Evolutionary conservation across 2,113 vertebrate genomes (phyloP), one percentile per base, ranked within the genome.

Genomic region (Caranx ignobilis): DNA sequence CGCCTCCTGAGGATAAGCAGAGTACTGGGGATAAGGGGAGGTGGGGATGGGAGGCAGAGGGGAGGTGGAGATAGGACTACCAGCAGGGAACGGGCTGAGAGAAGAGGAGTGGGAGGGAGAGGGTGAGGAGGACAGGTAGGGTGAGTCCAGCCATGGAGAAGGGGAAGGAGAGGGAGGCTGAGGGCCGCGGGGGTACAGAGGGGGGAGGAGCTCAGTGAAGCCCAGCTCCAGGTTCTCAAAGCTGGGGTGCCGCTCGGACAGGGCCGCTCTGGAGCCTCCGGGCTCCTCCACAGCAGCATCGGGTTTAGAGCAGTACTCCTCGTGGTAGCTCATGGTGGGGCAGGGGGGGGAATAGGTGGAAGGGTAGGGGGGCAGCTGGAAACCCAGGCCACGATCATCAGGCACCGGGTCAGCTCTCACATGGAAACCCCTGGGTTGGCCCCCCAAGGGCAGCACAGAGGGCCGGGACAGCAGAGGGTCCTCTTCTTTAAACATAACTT

Each of bases 81-180:
- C 85, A 0, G 95, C 89, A 3, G 95, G 94, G 73, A 93, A 95
- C 0, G 95, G 95, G 69, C 94, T 94, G 54, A 95, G 91, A 31
- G 94, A 95, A 79, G 95, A 95, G 82, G 95, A 95, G 90, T 94
- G 94, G 61, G 95, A 95, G 2, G 95, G 95, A 16, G 95, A 95
- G n/a, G 95, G 94, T 2, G 95, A 95, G 18, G 95, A 95, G 59
- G 95, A 95, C n/a, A 95, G 92, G 86, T 95, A 95, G 2, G 95
- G 95, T 5, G 94, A 95, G 91, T 95, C 95, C 50, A 95, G 86
- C 95, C 95, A 95, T 0, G 95, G 93, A 10, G 93, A 94, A 2
- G 93, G 93, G 10, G 93, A 94, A 6, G 94, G 92, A 1, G 94
- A 95, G 11, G 93, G 87, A 21, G 95, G 93, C 67, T 92, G 93